Evolutionary conservation across 2,888 invertebrate genomes (phyloP), one percentile per base, ranked within the genome.

Genomic region (Mycalesis mineus): DNA sequence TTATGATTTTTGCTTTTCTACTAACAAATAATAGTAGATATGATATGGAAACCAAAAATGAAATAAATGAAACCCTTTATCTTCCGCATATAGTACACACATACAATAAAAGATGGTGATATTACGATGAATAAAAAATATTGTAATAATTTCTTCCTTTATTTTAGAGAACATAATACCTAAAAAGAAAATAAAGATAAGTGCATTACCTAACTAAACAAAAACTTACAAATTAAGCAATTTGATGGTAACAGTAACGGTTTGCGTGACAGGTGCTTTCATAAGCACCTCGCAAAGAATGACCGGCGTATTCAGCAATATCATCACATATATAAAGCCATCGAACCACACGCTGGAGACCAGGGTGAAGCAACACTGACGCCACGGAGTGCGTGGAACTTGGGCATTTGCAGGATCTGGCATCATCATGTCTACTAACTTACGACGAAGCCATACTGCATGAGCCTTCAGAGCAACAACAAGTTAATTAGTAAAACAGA

Each of bases 261-360:
- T 9, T 0, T 13, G 22, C 0, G 69, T 7, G 0, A 76, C 71
- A 0, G 86, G 84, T 0, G 68, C 37, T 22, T 69, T 73, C 39
- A 86, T 33, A 0, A 73, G 65, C 37, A 88, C 88, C 62, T 88
- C 88, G 58, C 78, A 80, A 15, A 88, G 61, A 60, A 88, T 87
- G 0, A 88, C 85, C 0, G 88, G 88, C 0, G 87, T 88, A 63
- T 88, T 88, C 59, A 78, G 80, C 9, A 88, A 66, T 45, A 88
- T 88, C 72, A 80, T 76, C 9, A 84, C 9, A 65, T 88, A 88
- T 7, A 88, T 87, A 65, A 84, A 81, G 0, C 72, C 67, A 61
- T 91, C 91, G 72, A 91, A 84, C 85, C 86, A 89, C 0, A 80
- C 59, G 59, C 74, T 83, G 11, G 75, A 77, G 2, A 84, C 75